Conservation (phyloP, 2,888 invertebrate species). For the Allacma fusca region DNA sequence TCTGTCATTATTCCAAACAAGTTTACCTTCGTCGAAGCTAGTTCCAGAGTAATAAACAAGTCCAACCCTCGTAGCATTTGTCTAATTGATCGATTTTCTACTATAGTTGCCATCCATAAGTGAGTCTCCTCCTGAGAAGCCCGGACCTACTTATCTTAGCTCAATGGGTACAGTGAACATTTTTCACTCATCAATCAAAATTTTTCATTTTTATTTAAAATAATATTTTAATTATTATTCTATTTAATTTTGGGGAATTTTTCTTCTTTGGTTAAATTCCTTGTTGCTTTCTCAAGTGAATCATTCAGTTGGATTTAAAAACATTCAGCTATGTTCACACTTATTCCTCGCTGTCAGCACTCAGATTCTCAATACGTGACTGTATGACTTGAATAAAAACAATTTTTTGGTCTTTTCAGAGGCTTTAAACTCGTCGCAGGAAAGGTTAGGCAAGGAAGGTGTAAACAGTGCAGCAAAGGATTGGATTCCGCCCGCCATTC, state of each 20-base stretch:
- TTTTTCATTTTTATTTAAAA: not conserved
- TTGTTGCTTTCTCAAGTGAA: no score
- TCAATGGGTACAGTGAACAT: conserved; percentile 27
- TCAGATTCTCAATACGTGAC: not conserved
- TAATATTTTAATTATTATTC: no score
- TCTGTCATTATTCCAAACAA: not conserved
- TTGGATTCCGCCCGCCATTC: not conserved
- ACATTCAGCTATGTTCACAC: no score
- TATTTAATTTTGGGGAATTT: no score
- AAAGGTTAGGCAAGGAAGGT: conserved; percentile 4
- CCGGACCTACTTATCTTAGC: not conserved
- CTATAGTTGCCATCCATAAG: conserved; percentile 37
- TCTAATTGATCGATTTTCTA: not conserved
- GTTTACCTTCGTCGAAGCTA: conserved; percentile 13
- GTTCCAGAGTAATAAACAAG: conserved; percentile 8
- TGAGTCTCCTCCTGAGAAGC: conserved; percentile 34
- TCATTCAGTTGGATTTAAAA: no score
- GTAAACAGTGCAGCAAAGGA: not conserved
- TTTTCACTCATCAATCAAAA: not conserved
- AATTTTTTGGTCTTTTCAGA: conserved; percentile 19
- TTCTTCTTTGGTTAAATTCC: no score
- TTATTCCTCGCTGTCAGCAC: not conserved
- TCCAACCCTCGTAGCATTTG: not conserved
- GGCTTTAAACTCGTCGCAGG: conserved; percentile 23
- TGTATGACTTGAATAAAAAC: not conserved